Percentiles rank a stretch among this genome's conserved stretches.
Conservation (phyloP, 2,888 invertebrate genomes). For the Amphimallon solstitiale region DNA sequence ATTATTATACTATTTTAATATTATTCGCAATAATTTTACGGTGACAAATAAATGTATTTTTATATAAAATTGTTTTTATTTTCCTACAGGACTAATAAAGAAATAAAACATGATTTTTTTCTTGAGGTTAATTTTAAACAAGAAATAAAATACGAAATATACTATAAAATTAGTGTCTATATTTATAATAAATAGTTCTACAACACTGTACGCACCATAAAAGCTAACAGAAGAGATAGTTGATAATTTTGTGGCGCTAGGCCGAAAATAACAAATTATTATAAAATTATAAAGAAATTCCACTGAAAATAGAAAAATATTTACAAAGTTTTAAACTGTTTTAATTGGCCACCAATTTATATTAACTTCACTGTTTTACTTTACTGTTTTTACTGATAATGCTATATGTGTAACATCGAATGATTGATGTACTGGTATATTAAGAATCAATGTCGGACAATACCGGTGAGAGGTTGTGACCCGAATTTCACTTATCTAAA, state of each 20-base stretch:
- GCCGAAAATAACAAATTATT: too few species aligned
- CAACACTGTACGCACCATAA: too few species aligned
- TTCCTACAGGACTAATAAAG: background rate
- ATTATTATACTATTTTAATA: constrained; percentile 48
- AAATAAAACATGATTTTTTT: background rate
- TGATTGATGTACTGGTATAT: constrained; percentile 1
- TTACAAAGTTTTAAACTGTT: too few species aligned
- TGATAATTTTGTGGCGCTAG: too few species aligned
- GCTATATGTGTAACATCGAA: constrained; percentile 16
- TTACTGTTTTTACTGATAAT: background rate
- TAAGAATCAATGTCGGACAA: constrained; percentile 30
- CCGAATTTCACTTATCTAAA: constrained; percentile 61
- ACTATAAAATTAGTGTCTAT: too few species aligned
- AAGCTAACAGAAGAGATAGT: too few species aligned
- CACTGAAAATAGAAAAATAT: too few species aligned
- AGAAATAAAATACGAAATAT: too few species aligned
- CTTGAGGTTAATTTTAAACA: background rate
- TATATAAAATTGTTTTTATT: constrained; percentile 39
- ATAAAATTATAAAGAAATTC: too few species aligned
- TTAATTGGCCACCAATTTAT: background rate
- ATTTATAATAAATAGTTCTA: too few species aligned
- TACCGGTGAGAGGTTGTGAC: constrained; percentile 58
- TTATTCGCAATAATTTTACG: constrained; percentile 53
- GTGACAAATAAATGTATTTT: constrained; percentile 62
- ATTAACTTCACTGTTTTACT: background rate